These are phyloP conservation scores for Hyppa rectilinea DNA, from an alignment of 2,888 invertebrate genomes.

Conservation along the genomic window DNA sequence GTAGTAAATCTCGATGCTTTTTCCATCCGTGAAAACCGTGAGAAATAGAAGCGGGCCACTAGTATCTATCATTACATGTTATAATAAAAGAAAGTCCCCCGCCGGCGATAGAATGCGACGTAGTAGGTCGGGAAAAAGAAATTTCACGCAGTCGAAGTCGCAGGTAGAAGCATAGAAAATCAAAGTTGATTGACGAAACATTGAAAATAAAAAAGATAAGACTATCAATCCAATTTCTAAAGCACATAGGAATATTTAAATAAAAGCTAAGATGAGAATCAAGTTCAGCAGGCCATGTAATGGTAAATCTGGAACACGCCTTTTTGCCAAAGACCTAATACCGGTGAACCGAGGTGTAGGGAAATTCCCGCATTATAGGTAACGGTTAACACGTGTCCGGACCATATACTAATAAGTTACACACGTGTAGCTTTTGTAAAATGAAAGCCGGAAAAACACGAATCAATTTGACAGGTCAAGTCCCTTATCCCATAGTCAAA, in stretches of 20 bases:
- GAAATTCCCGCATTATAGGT: constrained; percentile 11
- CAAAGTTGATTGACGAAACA: neutral
- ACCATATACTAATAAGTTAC: constrained; percentile 1
- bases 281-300: neutral
- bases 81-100: no score
- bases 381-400: neutral
- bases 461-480: constrained; percentile 8
- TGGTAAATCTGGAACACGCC: neutral
- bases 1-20: no score
- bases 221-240: neutral
- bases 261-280: neutral
- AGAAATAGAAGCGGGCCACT: no score
- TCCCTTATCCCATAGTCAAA: constrained; percentile 19
- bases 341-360: neutral
- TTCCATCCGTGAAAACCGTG: no score
- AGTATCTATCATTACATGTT: no score
- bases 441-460: neutral
- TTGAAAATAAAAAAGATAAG: neutral
- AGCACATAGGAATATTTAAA: neutral
- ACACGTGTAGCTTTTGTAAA: neutral
- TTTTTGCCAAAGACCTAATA: neutral
- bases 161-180: no score
- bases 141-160: no score
- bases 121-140: no score
- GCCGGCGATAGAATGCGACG: no score